Percentiles rank a stretch among this genome's conserved stretches.
These are phyloP conservation scores for Xenopus tropicalis DNA, from an alignment of 2,113 vertebrate genomes.

Conservation along the genomic window UCB_Xtro_10.0 CM004444.2:78609001-78609500, in stretches of 20 bases:
- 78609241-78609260: background rate
- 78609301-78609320: background rate
- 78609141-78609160: background rate
- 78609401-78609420: too few species aligned
- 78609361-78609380: background rate
- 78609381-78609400: too few species aligned
- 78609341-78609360: background rate
- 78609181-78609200: background rate
- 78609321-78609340: too few species aligned
- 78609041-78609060: slow-evolving; percentile 1
- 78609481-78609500: too few species aligned
- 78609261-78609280: background rate
- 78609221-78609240: background rate
- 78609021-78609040: slow-evolving; percentile 4
- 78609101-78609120: background rate
- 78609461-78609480: too few species aligned
- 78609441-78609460: too few species aligned
- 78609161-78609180: background rate
- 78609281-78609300: background rate
- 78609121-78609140: slow-evolving; percentile 3
- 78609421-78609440: too few species aligned
- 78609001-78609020: background rate
- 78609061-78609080: slow-evolving; percentile 5
- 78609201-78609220: background rate
- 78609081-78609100: slow-evolving; percentile 1